phyloP scores from a whole-genome alignment of 1,140 invertebrate species.

The Drosophila obscura region DNA sequence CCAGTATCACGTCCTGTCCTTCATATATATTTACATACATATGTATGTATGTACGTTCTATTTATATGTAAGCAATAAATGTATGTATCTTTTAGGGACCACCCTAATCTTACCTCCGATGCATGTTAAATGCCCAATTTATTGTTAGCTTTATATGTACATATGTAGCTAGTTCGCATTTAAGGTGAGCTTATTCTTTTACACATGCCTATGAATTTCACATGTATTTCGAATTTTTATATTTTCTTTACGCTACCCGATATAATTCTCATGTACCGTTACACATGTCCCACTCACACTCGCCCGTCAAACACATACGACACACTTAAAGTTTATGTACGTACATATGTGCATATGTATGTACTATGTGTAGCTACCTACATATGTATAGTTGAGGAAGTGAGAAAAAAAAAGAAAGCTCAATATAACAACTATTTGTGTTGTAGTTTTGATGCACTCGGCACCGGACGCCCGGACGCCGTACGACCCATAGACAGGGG shows the following conservation, averaged over 20 bases:
- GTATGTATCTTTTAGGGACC: not conserved
- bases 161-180: constrained; percentile 12
- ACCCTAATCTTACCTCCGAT: constrained; percentile 9
- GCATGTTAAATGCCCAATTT: constrained; percentile 15
- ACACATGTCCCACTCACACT: constrained; percentile 44
- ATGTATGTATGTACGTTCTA: no score
- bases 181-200: constrained; percentile 26
- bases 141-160: constrained; percentile 25
- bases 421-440: constrained; percentile 77
- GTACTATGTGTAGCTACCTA: constrained; percentile 20
- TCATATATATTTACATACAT: no score
- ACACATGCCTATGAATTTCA: constrained; percentile 1
- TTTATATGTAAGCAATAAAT: not conserved
- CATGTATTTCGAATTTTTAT: constrained; percentile 45
- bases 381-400: constrained; percentile 36
- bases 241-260: constrained; percentile 35
- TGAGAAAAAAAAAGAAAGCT: constrained; percentile 48
- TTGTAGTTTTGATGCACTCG: constrained; percentile 64
- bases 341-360: constrained; percentile 30
- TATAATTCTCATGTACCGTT: constrained; percentile 58
- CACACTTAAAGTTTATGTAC: no score
- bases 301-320: not conserved
- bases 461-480: not conserved
- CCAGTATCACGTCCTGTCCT: no score
- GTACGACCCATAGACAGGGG: constrained; percentile 40